phyloP scores from a whole-genome alignment of 2,797 vertebrate species.

The Telmatherina bonti region DNA sequence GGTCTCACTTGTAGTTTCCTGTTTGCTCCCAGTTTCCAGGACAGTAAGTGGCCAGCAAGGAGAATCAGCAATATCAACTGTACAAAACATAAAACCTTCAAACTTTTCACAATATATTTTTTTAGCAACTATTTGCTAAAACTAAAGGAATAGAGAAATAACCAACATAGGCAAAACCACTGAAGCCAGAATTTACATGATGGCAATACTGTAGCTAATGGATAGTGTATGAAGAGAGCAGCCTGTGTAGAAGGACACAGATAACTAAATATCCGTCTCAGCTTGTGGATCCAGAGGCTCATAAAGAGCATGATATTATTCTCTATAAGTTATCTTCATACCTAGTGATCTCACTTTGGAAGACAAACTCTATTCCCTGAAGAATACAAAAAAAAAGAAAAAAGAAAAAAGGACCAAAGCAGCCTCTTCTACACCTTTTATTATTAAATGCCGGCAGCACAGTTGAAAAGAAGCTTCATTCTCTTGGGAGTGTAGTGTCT shows the following conservation, averaged over 20 bases:
- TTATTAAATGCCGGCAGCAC: slow-evolving; percentile 47
- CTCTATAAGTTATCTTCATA: slow-evolving; percentile 45
- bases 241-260: slow-evolving; percentile 22
- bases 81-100: not conserved
- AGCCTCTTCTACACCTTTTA: slow-evolving; percentile 23
- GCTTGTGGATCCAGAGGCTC: slow-evolving; percentile 36
- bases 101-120: not conserved
- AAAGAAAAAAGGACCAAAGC: too few relatives aligned
- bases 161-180: too few relatives aligned
- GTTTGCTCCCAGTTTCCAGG: not conserved
- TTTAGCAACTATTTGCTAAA: not conserved
- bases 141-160: not conserved
- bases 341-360: slow-evolving; percentile 38
- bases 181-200: not conserved
- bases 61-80: not conserved
- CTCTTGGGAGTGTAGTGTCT: slow-evolving; percentile 17
- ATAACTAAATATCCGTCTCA: slow-evolving; percentile 30
- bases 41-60: not conserved
- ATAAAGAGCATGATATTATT: slow-evolving; percentile 30
- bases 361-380: slow-evolving; percentile 33
- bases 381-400: slow-evolving; percentile 32
- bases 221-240: slow-evolving; percentile 1
- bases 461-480: slow-evolving; percentile 38
- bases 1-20: not conserved
- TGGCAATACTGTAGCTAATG: slow-evolving; percentile 11